Base-by-base conservation (phyloP, 2,113 vertebrate genomes). In the Ammodytes marinus region DNA sequence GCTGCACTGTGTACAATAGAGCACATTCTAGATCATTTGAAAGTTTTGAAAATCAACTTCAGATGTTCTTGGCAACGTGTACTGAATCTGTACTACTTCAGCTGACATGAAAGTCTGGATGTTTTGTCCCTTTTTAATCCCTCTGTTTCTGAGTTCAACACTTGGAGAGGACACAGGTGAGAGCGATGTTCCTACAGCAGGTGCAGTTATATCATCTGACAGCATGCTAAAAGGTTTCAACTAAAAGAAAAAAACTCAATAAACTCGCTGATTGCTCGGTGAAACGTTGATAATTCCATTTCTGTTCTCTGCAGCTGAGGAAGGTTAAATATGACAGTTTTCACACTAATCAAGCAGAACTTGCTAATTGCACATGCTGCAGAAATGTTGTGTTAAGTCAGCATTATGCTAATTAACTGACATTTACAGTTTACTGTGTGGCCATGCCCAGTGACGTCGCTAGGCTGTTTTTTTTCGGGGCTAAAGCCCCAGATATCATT, bases 141-240 rank as follows among this genome's bases (percentile, higher is more conserved):
- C 84, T 68, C n/a, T 89, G 0, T 53, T 81, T 1, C 59, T 70
- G 63, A 79, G 52, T 52, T 67, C 57, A 8, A 40, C 82, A 6
- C 40, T 78, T 0, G 77, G 86, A 5, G 90, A 94, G 8, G 94
- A 94, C 77, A 94, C 94, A 91, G 94, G 95, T 95, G 74, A 95
- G 93, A 86, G 17, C 35, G 27, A 65, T 9, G 19, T 55, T 77
- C 57, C 10, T 52, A 7, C 13, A 43, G 27, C 71, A 71, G 59
- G 50, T 70, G 70, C 4, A 12, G 35, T 55, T 64, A 12, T 50
- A 53, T 61, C 77, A 78, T 42, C 75, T 64, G 39, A 8, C n/a
- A 37, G 15, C 45, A 9, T n/a, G 68, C 61, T 65, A 39, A 2
- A 19, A 61, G 15, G 54, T 50, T 5, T 12, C 4, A 65, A 17